Conservation (phyloP, 2,113 vertebrate genomes). For the Phyllostomus hastatus region DNA sequence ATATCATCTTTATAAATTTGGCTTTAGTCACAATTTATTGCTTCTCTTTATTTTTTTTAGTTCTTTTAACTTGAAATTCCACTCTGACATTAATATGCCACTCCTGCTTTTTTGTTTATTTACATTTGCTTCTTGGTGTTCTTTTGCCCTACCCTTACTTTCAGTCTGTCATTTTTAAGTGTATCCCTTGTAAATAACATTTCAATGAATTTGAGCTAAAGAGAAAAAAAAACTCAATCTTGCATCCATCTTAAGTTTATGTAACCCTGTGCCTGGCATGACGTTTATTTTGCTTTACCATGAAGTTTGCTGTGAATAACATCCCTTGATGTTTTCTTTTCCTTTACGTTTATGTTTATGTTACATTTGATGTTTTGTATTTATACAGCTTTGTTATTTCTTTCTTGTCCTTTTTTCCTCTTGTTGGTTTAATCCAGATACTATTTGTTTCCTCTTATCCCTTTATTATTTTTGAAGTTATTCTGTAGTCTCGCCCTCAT, state of each 20-base stretch:
- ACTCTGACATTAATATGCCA: neutral
- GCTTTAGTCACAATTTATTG: neutral
- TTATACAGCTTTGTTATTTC: neutral
- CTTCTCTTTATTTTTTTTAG: neutral
- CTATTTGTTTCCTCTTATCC: neutral
- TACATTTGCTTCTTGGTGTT: neutral
- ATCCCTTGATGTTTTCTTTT: neutral
- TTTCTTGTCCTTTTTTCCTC: neutral
- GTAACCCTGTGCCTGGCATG: neutral
- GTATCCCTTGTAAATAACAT: neutral
- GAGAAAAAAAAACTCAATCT: neutral
- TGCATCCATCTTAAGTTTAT: neutral
- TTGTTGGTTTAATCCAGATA: neutral
- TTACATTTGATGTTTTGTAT: neutral
- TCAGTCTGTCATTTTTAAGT: neutral
- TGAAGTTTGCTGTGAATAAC: neutral
- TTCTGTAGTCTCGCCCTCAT: neutral
- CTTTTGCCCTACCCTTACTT: neutral
- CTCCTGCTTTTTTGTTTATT: neutral
- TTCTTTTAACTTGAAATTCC: slow-evolving; percentile 21
- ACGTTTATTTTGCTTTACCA: neutral
- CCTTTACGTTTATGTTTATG: neutral
- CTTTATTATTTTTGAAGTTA: neutral
- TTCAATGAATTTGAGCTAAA: neutral
- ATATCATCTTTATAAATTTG: neutral